Evolutionary conservation across 1,140 invertebrate species (phyloP), one percentile per base, ranked within the genome.

Genomic region (Euura saliciscinereae): DNA sequence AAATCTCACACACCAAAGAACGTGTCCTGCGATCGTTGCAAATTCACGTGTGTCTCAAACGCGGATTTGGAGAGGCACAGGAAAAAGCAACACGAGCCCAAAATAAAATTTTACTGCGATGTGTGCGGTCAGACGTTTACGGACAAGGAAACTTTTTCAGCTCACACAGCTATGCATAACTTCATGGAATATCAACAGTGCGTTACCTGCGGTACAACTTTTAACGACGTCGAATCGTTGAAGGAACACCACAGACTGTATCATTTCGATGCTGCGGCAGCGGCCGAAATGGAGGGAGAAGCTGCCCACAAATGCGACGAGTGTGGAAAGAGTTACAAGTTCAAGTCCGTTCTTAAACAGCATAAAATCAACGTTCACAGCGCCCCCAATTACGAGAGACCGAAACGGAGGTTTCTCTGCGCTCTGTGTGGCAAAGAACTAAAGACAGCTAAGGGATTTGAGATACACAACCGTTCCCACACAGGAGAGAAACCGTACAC

Each of bases 191-290:
- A 71, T 73, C 77, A 79, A 13, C 89, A 90, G 64, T 91, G 91
- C 84, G 90, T 90, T 78, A 82, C 90, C 2, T 91, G 90, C 76
- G 87, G 89, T 71, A 91, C 90, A 79, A 89, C 88, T 59, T 91
- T 92, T 78, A 90, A 77, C 2, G 76, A 79, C 42, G 69, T 77
- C 3, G 74, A 68, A 65, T 69, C 68, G 6, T 44, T 69, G 2
- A 69, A 69, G 68, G 68, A 69, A 44, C 68, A 69, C 77, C 43
- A 44, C 8, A 7, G 11, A n/a, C 11, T 42, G 6, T 67, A 67
- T 43, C 68, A 69, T 46, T 69, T 69, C 68, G 8, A 88, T 88
- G 8, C 10, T 8, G 73, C 91, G 91, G 75, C 91, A 92, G 79
- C 87, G 90, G 74, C 86, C 90, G 67, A 13, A 28, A 92, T 90